These are phyloP conservation scores for Helleia helle DNA, from an alignment of 2,888 invertebrate species.

Conservation along the genomic window DNA sequence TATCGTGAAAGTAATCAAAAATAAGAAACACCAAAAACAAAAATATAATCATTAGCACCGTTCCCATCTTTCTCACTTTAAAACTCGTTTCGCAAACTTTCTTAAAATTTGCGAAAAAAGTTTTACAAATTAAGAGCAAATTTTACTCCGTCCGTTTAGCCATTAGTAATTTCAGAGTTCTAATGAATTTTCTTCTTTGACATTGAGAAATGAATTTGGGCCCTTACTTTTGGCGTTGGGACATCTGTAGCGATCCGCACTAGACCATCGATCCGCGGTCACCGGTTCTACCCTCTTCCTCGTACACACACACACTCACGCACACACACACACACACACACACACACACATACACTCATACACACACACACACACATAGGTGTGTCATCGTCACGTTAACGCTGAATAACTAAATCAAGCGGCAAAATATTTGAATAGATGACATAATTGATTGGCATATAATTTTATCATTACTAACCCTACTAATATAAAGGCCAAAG, in stretches of 20 bases:
- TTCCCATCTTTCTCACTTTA: slow-evolving; percentile 60
- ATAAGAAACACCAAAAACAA: slow-evolving; percentile 28
- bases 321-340: not conserved
- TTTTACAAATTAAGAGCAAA: slow-evolving; percentile 72
- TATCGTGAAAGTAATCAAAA: slow-evolving; percentile 15
- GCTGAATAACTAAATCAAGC: too few relatives aligned
- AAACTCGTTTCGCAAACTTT: slow-evolving; percentile 64
- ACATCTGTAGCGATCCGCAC: slow-evolving; percentile 40
- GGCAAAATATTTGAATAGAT: too few relatives aligned
- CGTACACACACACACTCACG: too few relatives aligned
- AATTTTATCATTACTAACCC: too few relatives aligned
- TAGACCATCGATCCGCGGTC: slow-evolving; percentile 39
- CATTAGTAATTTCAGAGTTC: slow-evolving; percentile 73
- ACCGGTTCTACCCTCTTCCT: slow-evolving; percentile 26
- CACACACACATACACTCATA: too few relatives aligned
- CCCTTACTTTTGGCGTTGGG: slow-evolving; percentile 49
- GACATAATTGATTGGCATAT: too few relatives aligned
- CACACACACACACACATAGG: not conserved
- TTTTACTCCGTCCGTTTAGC: slow-evolving; percentile 70
- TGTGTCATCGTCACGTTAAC: too few relatives aligned
- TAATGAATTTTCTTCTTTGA: slow-evolving; percentile 73
- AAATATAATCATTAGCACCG: slow-evolving; percentile 64
- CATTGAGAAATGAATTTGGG: slow-evolving; percentile 71
- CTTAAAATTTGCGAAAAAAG: slow-evolving; percentile 63
- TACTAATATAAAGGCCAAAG: too few relatives aligned